Conservation (phyloP, 2,113 vertebrate species). For the Lethenteron camtschaticum region DNA sequence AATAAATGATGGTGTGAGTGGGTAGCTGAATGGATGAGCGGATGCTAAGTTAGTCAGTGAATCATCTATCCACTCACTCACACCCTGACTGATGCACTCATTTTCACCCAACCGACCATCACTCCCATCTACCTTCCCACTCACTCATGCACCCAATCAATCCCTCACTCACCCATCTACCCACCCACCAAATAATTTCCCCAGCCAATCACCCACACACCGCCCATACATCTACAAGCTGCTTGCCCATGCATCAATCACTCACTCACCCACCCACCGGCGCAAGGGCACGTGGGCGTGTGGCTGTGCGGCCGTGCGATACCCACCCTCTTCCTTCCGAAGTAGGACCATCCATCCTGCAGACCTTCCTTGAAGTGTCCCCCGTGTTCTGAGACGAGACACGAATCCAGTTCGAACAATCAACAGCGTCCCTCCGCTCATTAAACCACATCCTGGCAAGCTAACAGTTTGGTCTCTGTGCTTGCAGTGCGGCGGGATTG, state of each 20-base stretch:
- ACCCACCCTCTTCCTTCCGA: slow-evolving; percentile 79
- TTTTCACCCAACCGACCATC: too few species aligned
- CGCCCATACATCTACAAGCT: not conserved
- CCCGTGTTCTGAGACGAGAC: slow-evolving; percentile 33
- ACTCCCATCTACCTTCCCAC: too few species aligned
- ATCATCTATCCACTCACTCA: too few species aligned
- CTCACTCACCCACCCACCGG: not conserved
- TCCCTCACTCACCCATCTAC: too few species aligned
- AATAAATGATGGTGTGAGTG: too few species aligned
- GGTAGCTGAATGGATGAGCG: too few species aligned
- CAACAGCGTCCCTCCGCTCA: not conserved
- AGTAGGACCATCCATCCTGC: slow-evolving; percentile 63
- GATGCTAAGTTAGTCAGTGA: too few species aligned
- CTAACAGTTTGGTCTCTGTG: rapidly evolving
- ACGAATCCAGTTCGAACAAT: not conserved
- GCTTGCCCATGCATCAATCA: not conserved
- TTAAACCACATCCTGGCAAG: not conserved
- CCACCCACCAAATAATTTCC: too few species aligned
- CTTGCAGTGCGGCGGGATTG: not conserved
- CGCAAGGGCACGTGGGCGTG: too few species aligned
- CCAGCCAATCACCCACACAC: too few species aligned
- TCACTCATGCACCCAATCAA: too few species aligned
- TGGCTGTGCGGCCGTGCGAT: not conserved
- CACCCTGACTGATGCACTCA: too few species aligned
- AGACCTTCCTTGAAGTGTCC: slow-evolving; percentile 48